Conservation (phyloP, 2,113 vertebrate genomes). For the Coturnix japonica region DNA sequence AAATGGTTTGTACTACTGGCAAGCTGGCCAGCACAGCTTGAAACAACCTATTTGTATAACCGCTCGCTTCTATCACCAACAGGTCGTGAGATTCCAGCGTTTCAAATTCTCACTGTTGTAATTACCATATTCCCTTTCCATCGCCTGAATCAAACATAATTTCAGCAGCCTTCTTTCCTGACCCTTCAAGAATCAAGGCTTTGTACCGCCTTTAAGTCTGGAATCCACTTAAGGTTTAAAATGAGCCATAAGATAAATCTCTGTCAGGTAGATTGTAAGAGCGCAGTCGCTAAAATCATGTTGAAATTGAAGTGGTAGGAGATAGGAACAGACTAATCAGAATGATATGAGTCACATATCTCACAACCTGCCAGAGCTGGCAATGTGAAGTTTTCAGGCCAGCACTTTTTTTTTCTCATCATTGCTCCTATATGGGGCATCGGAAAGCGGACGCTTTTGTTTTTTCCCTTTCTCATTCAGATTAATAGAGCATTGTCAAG, state of each 20-base stretch:
- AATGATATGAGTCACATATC: slow-evolving; percentile 1
- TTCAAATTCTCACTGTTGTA: background rate
- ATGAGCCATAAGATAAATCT: slow-evolving; percentile 58
- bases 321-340: slow-evolving; percentile 68
- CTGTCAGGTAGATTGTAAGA: slow-evolving; percentile 7
- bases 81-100: background rate
- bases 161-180: background rate
- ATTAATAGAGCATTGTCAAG: slow-evolving; percentile 71
- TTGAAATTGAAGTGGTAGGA: slow-evolving; percentile 57
- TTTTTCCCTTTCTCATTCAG: slow-evolving; percentile 51
- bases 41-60: slow-evolving; percentile 24
- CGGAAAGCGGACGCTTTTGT: slow-evolving; percentile 35
- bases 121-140: slow-evolving; percentile 46
- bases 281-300: slow-evolving; percentile 6
- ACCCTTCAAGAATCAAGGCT: slow-evolving; percentile 48
- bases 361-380: slow-evolving; percentile 47
- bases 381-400: slow-evolving; percentile 50
- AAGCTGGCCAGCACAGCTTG: slow-evolving; percentile 30
- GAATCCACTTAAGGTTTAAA: slow-evolving; percentile 66
- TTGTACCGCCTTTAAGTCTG: slow-evolving; percentile 39
- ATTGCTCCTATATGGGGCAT: background rate
- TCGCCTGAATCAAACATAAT: slow-evolving; percentile 5
- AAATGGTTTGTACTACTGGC: slow-evolving; percentile 43
- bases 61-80: background rate
- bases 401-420: slow-evolving; percentile 57